Evolutionary conservation across 2,888 invertebrate genomes (phyloP).

Genomic region (Lochmaea capreae): DNA sequence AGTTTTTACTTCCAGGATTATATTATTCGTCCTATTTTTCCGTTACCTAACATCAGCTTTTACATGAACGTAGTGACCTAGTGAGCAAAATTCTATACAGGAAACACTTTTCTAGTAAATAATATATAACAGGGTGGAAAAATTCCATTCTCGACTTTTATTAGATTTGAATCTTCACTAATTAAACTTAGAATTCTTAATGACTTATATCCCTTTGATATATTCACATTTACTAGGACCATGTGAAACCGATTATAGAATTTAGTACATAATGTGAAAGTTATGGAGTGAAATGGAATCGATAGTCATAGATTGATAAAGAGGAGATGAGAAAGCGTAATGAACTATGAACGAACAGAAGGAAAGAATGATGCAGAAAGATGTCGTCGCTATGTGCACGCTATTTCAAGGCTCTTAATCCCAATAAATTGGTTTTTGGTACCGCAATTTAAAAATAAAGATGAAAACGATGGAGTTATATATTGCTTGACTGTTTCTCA

Average conservation of each 20-base stretch:
- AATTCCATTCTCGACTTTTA: too few species aligned
- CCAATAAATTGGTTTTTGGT: neutral
- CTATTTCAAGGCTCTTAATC: constrained; percentile 11
- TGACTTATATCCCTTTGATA: neutral
- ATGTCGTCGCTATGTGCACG: constrained; percentile 52
- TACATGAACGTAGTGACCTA: constrained; percentile 4
- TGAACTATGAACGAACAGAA: constrained; percentile 64
- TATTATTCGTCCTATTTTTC: neutral
- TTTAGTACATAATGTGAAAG: constrained; percentile 56
- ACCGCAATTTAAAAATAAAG: neutral
- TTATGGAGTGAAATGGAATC: constrained; percentile 60
- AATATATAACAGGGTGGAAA: too few species aligned
- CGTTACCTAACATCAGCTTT: neutral
- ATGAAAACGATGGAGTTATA: neutral
- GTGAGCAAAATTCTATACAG: neutral
- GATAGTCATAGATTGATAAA: constrained; percentile 64
- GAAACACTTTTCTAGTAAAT: neutral
- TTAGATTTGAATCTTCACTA: too few species aligned
- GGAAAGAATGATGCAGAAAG: constrained; percentile 62
- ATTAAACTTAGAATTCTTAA: too few species aligned
- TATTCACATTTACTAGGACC: constrained; percentile 2
- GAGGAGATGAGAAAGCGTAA: constrained; percentile 59
- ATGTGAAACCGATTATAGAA: constrained; percentile 48
- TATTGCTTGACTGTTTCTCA: neutral
- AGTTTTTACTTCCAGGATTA: constrained; percentile 22